These are phyloP conservation scores for Naso thynnoides DNA, from an alignment of 2,797 vertebrate species.

Conservation along the genomic window DNA sequence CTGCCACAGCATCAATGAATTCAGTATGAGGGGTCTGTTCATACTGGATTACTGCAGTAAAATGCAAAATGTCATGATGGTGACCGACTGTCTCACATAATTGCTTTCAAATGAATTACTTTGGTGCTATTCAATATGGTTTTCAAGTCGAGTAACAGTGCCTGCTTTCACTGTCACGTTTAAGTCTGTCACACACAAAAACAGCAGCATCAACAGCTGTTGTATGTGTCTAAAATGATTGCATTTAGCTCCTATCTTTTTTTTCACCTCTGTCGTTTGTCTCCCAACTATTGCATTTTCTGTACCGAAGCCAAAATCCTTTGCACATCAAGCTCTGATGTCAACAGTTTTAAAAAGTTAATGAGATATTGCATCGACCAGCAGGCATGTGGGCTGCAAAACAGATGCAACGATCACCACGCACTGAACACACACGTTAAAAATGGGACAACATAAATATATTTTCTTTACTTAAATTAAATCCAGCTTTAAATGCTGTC, in stretches of 20 bases:
- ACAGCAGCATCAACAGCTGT: background rate
- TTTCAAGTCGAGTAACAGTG: background rate
- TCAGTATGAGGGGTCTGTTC: background rate
- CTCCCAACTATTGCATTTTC: background rate
- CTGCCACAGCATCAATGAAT: background rate
- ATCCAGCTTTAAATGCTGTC: constrained; percentile 60
- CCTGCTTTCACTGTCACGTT: constrained; percentile 2
- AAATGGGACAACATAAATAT: constrained; percentile 37
- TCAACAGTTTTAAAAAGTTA: constrained; percentile 53
- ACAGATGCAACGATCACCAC: constrained; percentile 12
- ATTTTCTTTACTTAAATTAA: constrained; percentile 59
- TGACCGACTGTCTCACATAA: background rate
- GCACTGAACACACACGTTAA: constrained; percentile 29
- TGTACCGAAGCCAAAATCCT: constrained; percentile 11
- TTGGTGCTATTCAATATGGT: background rate
- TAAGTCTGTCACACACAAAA: background rate
- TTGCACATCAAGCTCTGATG: constrained; percentile 15
- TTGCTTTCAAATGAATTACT: background rate
- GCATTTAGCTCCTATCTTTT: background rate
- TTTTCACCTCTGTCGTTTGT: constrained; percentile 14
- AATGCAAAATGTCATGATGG: background rate
- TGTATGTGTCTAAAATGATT: background rate
- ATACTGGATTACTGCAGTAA: background rate
- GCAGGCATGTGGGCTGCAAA: constrained; percentile 19
- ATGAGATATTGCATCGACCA: constrained; percentile 50